Conservation (phyloP, 1,140 invertebrate species). For the Pararge aegeria region DNA sequence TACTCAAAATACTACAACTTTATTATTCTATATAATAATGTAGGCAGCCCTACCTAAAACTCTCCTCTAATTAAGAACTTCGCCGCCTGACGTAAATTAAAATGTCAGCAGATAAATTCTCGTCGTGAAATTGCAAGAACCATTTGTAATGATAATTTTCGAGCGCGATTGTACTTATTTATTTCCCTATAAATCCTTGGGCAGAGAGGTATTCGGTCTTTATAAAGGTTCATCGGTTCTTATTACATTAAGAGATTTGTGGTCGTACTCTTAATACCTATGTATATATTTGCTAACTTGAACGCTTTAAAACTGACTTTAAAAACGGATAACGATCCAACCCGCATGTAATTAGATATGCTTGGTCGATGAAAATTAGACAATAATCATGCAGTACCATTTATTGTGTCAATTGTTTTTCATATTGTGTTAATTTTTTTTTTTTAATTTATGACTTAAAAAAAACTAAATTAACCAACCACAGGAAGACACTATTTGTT, state of each 20-base stretch:
- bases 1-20: no score
- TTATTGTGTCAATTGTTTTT: no score
- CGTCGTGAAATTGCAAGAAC: conserved; percentile 47
- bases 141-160: conserved; percentile 54
- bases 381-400: no score
- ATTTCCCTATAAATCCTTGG: conserved; percentile 21
- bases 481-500: no score
- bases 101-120: conserved; percentile 56
- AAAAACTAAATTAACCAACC: no score
- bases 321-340: no score
- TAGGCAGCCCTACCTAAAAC: conserved; percentile 35
- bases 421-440: no score
- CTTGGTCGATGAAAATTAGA: no score
- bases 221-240: conserved; percentile 5
- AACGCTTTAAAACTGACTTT: no score
- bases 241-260: conserved; percentile 8
- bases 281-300: not conserved
- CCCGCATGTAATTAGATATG: no score
- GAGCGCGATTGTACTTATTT: conserved; percentile 29
- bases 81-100: conserved; percentile 58
- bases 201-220: conserved; percentile 11
- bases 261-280: not conserved
- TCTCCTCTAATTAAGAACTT: conserved; percentile 65
- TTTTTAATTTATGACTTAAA: no score
- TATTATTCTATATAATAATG: no score